A percentile compares a stretch with the other conserved stretches of the same genome.
Conservation (phyloP, 2,888 invertebrate species). For the Scaeva pyrastri region DNA sequence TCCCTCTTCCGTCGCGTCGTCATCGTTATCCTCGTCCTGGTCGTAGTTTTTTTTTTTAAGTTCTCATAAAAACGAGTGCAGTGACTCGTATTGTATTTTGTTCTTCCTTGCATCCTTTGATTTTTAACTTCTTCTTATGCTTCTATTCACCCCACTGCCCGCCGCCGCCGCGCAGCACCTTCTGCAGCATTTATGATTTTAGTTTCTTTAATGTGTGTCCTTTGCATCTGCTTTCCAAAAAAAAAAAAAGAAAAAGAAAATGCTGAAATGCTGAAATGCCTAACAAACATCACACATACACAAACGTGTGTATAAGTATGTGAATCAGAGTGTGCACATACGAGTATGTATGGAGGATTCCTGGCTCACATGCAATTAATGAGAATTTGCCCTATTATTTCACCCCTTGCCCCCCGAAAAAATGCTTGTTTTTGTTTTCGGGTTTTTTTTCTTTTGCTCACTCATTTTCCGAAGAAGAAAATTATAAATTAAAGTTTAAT, state of each 20-base stretch:
- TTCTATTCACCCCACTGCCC: no score
- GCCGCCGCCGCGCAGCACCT: conserved; percentile 11
- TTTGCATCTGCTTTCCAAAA: conserved; percentile 34
- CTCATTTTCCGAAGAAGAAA: conserved; percentile 32
- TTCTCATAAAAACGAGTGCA: conserved; percentile 15
- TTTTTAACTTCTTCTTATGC: conserved; percentile 28
- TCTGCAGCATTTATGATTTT: conserved; percentile 23
- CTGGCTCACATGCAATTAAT: conserved; percentile 53
- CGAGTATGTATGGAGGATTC: conserved; percentile 21
- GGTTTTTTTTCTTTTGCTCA: not conserved
- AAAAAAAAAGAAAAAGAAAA: no score
- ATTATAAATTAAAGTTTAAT: conserved; percentile 43
- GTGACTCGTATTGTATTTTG: conserved; percentile 28
- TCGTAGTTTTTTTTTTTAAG: no score
- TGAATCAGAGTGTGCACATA: not conserved
- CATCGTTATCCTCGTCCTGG: no score
- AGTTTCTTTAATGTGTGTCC: conserved; percentile 26
- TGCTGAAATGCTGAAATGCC: no score
- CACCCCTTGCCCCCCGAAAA: conserved; percentile 5
- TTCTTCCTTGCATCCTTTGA: conserved; percentile 24
- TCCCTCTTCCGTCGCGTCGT: not conserved
- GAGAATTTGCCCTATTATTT: conserved; percentile 47
- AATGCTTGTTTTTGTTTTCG: not conserved
- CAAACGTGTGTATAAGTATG: not conserved
- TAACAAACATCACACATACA: conserved; percentile 46